Evolutionary conservation across 1,140 invertebrate genomes (phyloP).

Genomic region (Leptopilina boulardi): DNA sequence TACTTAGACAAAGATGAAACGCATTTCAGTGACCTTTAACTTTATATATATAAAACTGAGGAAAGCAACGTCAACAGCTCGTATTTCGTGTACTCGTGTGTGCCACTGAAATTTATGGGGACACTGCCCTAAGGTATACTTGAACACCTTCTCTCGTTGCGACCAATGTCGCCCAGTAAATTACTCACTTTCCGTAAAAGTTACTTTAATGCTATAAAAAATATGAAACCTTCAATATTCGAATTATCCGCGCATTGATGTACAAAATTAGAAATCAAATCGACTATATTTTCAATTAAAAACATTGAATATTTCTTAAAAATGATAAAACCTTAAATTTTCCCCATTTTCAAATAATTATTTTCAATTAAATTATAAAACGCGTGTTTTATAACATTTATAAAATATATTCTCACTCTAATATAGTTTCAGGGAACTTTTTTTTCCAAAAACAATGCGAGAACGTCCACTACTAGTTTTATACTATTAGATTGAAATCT

Average conservation of each 20-base stretch:
- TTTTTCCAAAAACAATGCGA: neutral
- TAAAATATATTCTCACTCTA: neutral
- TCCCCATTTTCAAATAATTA: neutral
- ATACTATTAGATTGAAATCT: conserved; percentile 30
- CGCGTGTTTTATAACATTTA: neutral
- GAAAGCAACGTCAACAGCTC: conserved; percentile 23
- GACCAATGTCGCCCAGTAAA: conserved; percentile 10
- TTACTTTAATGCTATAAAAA: neutral
- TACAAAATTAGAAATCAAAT: neutral
- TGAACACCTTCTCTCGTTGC: conserved; percentile 8
- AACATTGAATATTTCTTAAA: neutral
- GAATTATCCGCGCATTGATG: neutral
- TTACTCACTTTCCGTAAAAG: neutral
- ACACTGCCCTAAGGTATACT: conserved; percentile 29
- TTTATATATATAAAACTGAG: conserved; percentile 3
- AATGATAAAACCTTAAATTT: no score
- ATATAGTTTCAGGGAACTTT: neutral
- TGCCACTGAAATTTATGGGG: conserved; percentile 19
- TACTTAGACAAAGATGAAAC: neutral
- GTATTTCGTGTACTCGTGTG: conserved; percentile 24
- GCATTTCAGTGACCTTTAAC: neutral
- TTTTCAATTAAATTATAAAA: neutral
- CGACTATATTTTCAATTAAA: neutral
- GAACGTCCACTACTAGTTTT: conserved; percentile 5
- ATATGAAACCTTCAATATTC: conserved; percentile 9